phyloP scores from a whole-genome alignment of 2,797 vertebrate genomes.

The Clangula hyemalis region DNA sequence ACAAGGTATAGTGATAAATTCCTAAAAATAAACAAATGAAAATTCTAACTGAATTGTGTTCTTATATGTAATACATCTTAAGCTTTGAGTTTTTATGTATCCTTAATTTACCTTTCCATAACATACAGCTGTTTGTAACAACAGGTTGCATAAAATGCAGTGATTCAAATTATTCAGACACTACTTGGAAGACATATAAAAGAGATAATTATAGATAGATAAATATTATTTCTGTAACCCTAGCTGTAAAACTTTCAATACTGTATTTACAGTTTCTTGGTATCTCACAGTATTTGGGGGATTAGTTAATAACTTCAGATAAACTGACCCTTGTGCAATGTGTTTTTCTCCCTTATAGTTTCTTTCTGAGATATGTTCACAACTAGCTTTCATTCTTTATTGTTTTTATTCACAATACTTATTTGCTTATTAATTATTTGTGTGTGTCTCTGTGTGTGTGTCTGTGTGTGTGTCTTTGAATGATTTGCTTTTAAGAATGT shows the following conservation, averaged over 20 bases:
- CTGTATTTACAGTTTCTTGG: neutral
- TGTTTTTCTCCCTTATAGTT: neutral
- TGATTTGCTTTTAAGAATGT: neutral
- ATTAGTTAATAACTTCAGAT: neutral
- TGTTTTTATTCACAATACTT: neutral
- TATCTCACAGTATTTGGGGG: neutral
- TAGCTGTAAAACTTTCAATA: neutral
- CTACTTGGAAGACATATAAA: neutral
- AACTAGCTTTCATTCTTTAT: neutral
- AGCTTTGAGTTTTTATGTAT: neutral
- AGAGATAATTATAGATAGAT: neutral
- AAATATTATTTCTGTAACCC: neutral
- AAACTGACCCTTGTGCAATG: neutral
- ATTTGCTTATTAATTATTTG: neutral
- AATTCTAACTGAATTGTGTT: neutral
- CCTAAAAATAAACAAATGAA: neutral
- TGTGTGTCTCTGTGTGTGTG: no score
- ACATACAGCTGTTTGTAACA: neutral
- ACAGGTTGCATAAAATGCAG: neutral
- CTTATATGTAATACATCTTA: neutral
- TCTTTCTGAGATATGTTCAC: neutral
- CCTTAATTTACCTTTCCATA: neutral
- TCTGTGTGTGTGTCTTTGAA: neutral
- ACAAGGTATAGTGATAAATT: neutral
- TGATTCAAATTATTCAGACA: neutral